phyloP scores from a whole-genome alignment of 1,140 invertebrate species.

The Drosophila tropicalis region DNA sequence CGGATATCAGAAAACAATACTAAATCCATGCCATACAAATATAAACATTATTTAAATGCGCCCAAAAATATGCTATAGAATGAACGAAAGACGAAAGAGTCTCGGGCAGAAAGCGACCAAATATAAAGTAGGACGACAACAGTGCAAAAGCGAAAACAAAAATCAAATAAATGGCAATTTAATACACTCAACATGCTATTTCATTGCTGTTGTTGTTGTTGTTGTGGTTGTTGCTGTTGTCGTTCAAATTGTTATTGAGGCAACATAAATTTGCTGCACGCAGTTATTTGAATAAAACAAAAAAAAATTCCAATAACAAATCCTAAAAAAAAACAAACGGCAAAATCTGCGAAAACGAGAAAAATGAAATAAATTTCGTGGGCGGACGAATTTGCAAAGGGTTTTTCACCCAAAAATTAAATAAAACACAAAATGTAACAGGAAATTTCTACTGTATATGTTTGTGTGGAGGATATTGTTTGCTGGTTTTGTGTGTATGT shows the following conservation, averaged over 20 bases:
- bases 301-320: background rate
- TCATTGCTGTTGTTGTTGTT: conserved; percentile 30
- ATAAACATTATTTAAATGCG: conserved; percentile 76
- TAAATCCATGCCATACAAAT: conserved; percentile 61
- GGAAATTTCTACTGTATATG: conserved; percentile 6
- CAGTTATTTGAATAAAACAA: conserved; percentile 68
- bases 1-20: conserved; percentile 67
- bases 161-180: conserved; percentile 80
- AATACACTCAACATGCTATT: conserved; percentile 77
- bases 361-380: conserved; percentile 25
- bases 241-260: conserved; percentile 74
- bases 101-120: conserved; percentile 23
- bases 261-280: conserved; percentile 75
- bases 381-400: conserved; percentile 37
- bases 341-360: conserved; percentile 1
- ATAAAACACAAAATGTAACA: conserved; percentile 35
- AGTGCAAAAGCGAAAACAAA: conserved; percentile 57
- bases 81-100: background rate
- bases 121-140: conserved; percentile 44
- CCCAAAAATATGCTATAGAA: conserved; percentile 62
- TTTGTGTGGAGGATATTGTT: conserved; percentile 11
- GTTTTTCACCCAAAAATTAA: conserved; percentile 50
- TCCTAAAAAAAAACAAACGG: background rate
- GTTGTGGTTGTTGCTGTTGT: conserved; percentile 33
- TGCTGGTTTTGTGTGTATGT: background rate